These are phyloP conservation scores for Chiropotes sagulatus DNA, from an alignment of 2,797 vertebrate species.

Conservation along the genomic window DNA sequence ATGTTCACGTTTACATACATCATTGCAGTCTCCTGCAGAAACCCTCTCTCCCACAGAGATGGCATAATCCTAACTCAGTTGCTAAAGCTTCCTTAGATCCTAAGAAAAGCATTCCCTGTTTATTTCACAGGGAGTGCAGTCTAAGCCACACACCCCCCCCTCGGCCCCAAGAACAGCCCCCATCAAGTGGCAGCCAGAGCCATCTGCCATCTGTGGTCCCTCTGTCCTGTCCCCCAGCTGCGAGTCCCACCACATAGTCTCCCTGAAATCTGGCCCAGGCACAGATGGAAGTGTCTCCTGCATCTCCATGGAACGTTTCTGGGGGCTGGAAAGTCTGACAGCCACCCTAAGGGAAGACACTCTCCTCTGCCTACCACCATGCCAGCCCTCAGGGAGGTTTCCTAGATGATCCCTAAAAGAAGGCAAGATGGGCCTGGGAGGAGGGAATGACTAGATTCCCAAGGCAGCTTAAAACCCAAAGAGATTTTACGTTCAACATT, in stretches of 20 bases:
- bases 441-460: slow-evolving; percentile 31
- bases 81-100: not conserved
- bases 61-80: not conserved
- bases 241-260: not conserved
- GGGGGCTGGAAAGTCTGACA: not conserved
- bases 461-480: slow-evolving; percentile 76
- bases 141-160: not conserved
- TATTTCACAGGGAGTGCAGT: not conserved
- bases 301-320: not conserved
- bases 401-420: not conserved
- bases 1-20: not conserved
- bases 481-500: slow-evolving; percentile 73
- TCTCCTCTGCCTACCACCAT: not conserved
- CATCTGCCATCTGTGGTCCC: not conserved
- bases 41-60: not conserved
- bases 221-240: not conserved
- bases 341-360: not conserved
- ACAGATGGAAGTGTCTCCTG: not conserved
- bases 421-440: not conserved
- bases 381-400: not conserved
- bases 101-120: slow-evolving; percentile 23
- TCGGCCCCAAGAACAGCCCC: not conserved
- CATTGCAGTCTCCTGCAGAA: not conserved
- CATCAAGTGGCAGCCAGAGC: not conserved
- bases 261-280: not conserved